Percentiles rank a stretch among this genome's conserved stretches.
These are phyloP conservation scores for Standfussiana lucernea DNA, from an alignment of 2,888 invertebrate species.

Conservation along the genomic window DNA sequence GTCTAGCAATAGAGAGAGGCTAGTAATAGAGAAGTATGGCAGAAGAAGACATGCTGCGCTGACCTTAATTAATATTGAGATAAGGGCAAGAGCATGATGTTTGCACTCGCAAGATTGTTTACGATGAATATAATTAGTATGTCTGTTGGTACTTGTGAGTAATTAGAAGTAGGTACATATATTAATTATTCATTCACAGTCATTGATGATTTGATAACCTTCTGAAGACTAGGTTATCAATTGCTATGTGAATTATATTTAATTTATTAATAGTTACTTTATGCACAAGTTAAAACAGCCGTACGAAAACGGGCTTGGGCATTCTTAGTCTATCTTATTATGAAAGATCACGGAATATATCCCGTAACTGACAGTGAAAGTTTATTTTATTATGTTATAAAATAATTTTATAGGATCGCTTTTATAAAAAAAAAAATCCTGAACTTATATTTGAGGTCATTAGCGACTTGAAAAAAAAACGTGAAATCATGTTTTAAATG, in stretches of 20 bases:
- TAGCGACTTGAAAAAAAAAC: not conserved
- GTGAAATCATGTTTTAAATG: not conserved
- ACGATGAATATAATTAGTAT: not conserved
- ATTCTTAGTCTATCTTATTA: not conserved
- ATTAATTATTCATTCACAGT: not conserved
- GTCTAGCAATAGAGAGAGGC: no score
- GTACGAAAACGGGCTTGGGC: not conserved
- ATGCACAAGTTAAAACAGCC: not conserved
- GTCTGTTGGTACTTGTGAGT: not conserved
- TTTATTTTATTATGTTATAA: no score
- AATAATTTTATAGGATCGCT: no score
- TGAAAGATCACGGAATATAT: no score
- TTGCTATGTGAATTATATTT: not conserved
- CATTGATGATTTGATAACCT: conserved; percentile 38
- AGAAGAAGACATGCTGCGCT: not conserved
- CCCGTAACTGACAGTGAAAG: no score
- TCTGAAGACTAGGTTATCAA: conserved; percentile 5
- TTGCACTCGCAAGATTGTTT: not conserved
- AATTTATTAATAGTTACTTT: not conserved
- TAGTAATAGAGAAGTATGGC: no score
- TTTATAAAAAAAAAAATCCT: not conserved
- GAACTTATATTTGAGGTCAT: not conserved
- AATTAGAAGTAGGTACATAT: not conserved
- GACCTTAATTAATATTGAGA: not conserved
- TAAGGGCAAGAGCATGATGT: not conserved